Conservation (phyloP, 2,888 invertebrate genomes). For the Trachelus stipa region DNA sequence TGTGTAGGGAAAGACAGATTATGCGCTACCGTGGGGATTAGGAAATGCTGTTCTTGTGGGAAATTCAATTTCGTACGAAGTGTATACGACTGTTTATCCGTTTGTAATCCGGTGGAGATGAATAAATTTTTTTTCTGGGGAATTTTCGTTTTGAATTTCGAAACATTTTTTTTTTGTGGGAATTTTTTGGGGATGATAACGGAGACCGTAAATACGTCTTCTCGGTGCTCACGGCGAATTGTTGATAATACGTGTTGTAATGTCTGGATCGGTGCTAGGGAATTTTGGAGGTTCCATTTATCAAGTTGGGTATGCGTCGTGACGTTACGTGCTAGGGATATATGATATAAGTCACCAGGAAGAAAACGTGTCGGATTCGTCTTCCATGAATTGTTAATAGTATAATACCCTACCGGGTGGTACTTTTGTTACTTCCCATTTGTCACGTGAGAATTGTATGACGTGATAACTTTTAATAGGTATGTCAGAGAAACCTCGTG, state of each 20-base stretch:
- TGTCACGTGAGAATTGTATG: neutral
- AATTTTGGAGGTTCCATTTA: neutral
- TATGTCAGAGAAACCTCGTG: neutral
- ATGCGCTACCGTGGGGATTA: neutral
- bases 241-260: neutral
- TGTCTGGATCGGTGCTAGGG: neutral
- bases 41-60: neutral
- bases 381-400: neutral
- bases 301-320: neutral
- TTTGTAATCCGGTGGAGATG: neutral
- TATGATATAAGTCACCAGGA: neutral
- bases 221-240: neutral
- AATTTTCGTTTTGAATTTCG: neutral
- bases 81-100: neutral
- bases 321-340: neutral
- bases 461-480: neutral
- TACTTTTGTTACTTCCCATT: neutral
- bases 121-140: neutral
- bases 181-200: neutral
- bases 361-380: neutral
- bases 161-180: neutral
- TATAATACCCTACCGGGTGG: neutral
- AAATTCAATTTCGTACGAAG: neutral
- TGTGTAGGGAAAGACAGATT: neutral
- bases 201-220: neutral